Conservation (phyloP, 2,797 vertebrate species). For the Tiaroga cobitis region DNA sequence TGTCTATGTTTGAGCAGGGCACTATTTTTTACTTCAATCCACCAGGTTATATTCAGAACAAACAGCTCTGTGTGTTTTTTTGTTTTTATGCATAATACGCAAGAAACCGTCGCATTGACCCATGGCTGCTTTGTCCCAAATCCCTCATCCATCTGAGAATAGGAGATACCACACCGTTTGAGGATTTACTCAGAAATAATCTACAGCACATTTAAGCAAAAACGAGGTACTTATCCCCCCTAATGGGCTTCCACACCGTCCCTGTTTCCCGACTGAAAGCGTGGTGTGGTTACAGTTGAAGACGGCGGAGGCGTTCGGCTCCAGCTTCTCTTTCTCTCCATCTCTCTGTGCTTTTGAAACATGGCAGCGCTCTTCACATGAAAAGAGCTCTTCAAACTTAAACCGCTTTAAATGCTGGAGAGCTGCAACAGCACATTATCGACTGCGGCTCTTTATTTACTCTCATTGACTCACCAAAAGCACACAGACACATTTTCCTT, state of each 20-base stretch:
- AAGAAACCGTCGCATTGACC: conserved; percentile 17
- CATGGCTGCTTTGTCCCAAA: conserved; percentile 41
- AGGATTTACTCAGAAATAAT: conserved; percentile 61
- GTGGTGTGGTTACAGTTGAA: conserved; percentile 16
- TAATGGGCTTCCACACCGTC: conserved; percentile 11
- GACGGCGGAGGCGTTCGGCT: conserved; percentile 19
- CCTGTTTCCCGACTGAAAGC: conserved; percentile 22
- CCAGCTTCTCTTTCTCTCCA: conserved; percentile 20
- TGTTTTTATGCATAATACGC: neutral
- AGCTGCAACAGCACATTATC: conserved; percentile 30
- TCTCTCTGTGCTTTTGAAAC: conserved; percentile 28
- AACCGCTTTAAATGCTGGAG: conserved; percentile 30
- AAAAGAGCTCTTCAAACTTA: conserved; percentile 39
- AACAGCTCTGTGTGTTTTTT: neutral
- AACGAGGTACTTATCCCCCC: conserved; percentile 52
- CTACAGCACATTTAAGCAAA: conserved; percentile 51
- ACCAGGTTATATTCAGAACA: neutral
- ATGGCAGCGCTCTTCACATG: conserved; percentile 30
- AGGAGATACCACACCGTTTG: conserved; percentile 49
- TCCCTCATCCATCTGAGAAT: conserved; percentile 54
- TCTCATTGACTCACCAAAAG: conserved; percentile 12
- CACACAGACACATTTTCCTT: conserved; percentile 4
- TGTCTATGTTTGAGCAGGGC: conserved; percentile 3
- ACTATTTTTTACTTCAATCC: conserved; percentile 1
- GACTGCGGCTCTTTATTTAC: conserved; percentile 24